Evolutionary conservation across 1,140 invertebrate species (phyloP).

Genomic region (Orius laevigatus): DNA sequence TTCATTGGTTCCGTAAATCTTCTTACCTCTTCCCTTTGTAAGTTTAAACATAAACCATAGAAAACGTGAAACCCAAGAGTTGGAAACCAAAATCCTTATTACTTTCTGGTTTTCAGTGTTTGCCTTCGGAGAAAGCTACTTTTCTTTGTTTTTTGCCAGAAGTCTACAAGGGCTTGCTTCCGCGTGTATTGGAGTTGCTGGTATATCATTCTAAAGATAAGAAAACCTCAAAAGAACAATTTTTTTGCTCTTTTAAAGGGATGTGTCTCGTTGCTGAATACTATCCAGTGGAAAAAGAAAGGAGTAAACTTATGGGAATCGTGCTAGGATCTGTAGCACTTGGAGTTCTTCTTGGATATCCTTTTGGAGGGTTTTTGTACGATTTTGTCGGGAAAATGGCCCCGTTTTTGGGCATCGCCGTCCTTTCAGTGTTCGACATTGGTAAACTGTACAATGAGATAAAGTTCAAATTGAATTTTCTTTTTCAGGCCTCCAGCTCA

Average conservation of each 20-base stretch:
- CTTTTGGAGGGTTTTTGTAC: conserved; percentile 57
- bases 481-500: conserved; percentile 10
- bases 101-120: conserved; percentile 43
- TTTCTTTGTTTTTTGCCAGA: conserved; percentile 55
- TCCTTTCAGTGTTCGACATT: conserved; percentile 39
- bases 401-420: conserved; percentile 51
- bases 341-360: conserved; percentile 63
- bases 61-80: background rate
- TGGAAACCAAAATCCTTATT: background rate
- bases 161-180: conserved; percentile 76
- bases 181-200: conserved; percentile 58
- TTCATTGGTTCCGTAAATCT: conserved; percentile 67
- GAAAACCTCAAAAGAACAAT: background rate
- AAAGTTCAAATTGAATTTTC: background rate
- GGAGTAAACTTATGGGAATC: conserved; percentile 53
- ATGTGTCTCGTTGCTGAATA: conserved; percentile 35
- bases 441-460: conserved; percentile 26
- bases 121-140: conserved; percentile 61
- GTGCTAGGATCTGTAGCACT: conserved; percentile 63
- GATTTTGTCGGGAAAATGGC: conserved; percentile 54
- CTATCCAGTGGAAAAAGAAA: conserved; percentile 33
- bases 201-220: conserved; percentile 36
- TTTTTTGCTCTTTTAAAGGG: conserved; percentile 23
- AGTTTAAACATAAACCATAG: no score
- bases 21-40: conserved; percentile 62